Base-by-base conservation (phyloP, 2,797 vertebrate genomes). In the Tragopan temminckii region DNA sequence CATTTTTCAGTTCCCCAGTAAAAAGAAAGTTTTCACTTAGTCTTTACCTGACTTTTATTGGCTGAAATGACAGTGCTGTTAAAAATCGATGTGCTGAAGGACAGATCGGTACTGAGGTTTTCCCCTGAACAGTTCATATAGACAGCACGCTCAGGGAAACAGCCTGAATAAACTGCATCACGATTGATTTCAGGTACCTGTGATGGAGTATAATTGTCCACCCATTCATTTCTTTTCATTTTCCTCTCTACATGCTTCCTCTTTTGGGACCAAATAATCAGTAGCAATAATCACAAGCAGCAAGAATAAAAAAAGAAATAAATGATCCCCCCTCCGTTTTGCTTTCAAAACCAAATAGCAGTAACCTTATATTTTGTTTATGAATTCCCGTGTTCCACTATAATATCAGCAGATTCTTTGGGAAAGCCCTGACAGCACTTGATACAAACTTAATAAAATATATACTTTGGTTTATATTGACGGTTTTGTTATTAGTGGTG, bases 171-270 rank as follows among this genome's bases (percentile, higher is more conserved):
- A 72, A 72, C 62, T 85, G 88, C 74, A 70, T 80, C 1, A 1
- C 46, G 82, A 95, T 72, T 88, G 84, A 93, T 89, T 87, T 94
- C 93, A 81, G 55, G 85, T 95, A 85, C 70, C n/a, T 76, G 80
- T 84, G 83, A 83, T 61, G 67, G 75, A 53, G 24, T 72, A 67
- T 92, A 85, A 79, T 77, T 63, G 67, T 75, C 64, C 86, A 24
- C 61, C 45, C 23, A 18, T 88, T 94, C 29, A 35, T 93, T 94
- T 91, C 42, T 95, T 79, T 61, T 92, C 46, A 58, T 83, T 70
- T 74, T 68, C 11, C 18, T 76, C 89, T 82, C 85, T 75, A 40
- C 38, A 25, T 67, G 57, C 50, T 59, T 66, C 69, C 27, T 64
- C 89, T 84, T 90, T 86, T 46, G 74, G 38, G 66, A 66, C 80